Base-by-base conservation (phyloP, 2,113 vertebrate species). In the Psilopogon haemacephalus region DNA sequence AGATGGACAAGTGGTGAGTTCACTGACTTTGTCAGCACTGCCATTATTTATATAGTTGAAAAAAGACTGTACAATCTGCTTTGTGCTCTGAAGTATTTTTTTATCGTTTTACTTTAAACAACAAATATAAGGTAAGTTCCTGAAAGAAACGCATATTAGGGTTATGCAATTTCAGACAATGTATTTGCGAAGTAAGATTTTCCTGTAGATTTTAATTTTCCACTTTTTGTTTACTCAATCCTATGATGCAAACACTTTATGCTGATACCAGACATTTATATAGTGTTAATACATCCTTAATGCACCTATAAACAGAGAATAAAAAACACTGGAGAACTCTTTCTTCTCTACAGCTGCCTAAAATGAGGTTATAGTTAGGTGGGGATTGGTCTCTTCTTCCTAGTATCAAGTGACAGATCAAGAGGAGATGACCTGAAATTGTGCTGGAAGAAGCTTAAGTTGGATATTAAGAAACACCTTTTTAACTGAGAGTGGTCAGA, bases 1-100 rank as follows among this genome's bases (percentile, higher is more conserved):
- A 77, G 98, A 99, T 19, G 99, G 99, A 87, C 97, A 98, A 91
- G 98, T 98, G 98, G 99, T 99, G 96, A 98, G 98, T 96, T 96
- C 33, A 58, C 64, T 32, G 55, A 84, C 85, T 95, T 50, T 33
- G 68, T 89, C 88, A 79, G 62, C 64, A 50, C 37, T 82, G 54
- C 33, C 52, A 8, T 72, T 84, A 79, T 90, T 94, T 90, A 88
- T 48, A 38, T 69, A 26, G 24, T 35, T 79, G 70, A 78, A 60
- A 73, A 90, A 84, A 77, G 63, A 14, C 40, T 23, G 1, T 75
- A 37, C 19, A 55, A 11, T 63, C 32, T 50, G 17, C 16, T 83
- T 93, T 76, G 74, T 79, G 18, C 55, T 72, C 71, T 42, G 20
- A 81, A 82, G 35, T 44, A 16, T 2, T 79, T 86, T 40, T 35